Percentiles rank a stretch among this genome's conserved stretches.
These are phyloP conservation scores for Coturnix japonica DNA, from an alignment of 2,113 vertebrate species.

Conservation along the genomic window DNA sequence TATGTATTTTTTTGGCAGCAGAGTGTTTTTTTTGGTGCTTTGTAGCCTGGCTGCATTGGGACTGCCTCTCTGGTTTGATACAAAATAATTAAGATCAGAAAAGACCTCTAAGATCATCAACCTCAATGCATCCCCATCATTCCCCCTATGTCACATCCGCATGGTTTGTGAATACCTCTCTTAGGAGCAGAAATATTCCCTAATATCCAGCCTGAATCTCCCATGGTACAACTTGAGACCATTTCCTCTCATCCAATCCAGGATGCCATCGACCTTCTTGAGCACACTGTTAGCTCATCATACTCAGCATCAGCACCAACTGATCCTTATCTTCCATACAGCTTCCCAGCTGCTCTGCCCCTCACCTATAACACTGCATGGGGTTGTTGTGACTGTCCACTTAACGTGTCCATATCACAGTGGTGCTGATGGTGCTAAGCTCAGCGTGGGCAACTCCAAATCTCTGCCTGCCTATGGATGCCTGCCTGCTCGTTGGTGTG, in stretches of 20 bases:
- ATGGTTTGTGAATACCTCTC: background rate
- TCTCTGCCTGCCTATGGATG: background rate
- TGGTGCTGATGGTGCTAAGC: background rate
- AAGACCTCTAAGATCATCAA: background rate
- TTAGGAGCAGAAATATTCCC: background rate
- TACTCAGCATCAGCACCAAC: background rate
- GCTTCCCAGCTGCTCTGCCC: background rate
- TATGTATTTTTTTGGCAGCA: background rate
- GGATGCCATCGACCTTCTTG: background rate
- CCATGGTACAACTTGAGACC: background rate
- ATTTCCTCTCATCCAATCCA: background rate
- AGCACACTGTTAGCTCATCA: background rate
- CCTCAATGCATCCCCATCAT: too few species aligned
- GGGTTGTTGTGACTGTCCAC: background rate
- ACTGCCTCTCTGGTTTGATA: background rate
- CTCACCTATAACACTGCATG: background rate
- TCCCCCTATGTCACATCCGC: background rate
- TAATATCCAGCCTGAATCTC: background rate
- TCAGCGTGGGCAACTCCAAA: background rate
- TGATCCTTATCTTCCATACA: background rate
- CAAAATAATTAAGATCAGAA: background rate
- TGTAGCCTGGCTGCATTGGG: background rate
- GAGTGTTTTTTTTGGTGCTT: background rate
- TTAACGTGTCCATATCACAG: background rate
- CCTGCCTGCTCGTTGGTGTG: background rate